Base-by-base conservation (phyloP, 2,888 invertebrate genomes). In the Pteria penguin region DNA sequence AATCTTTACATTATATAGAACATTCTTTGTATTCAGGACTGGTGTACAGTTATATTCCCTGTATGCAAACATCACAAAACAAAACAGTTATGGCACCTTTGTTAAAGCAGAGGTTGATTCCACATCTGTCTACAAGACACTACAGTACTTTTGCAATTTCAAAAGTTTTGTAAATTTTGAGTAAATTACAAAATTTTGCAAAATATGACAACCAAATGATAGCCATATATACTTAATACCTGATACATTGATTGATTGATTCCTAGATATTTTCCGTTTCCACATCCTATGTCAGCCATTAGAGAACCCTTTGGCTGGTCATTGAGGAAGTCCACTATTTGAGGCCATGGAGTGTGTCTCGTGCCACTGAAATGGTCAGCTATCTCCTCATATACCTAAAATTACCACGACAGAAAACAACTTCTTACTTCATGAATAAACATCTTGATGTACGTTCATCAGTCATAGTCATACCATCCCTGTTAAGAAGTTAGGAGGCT, bases 251-350 rank as follows among this genome's bases (percentile, higher is more conserved):
- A 93, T 45, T 91, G 87, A 81, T 95, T 94, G 1, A 93, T 89
- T 68, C 94, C 94, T 72, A 99, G 94, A 92, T 99, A 99, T 94
- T 99, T 99, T 55, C 99, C 99, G 93, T 99, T 99, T 11, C 99
- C 99, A 92, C 98, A 98, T 4, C 99, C 99, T 52, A 98, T 94
- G 92, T 99, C 99, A 36, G 88, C 88, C 18, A 99, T 90, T 11
- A 97, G 90, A 0, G 96, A 94, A 0, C 96, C 96, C 0, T 91
- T 75, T 0, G 94, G 91, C 80, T 97, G 94, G 4, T 76, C 31
- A 32, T 82, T 72, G n/a, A 92, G 73, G 93, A 99, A 99, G 82
- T 95, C 93, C 0, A 94, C 93, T 0, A 99, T 97, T 82, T 95
- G 95, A 0, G 98, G 98, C 99, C 99, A 99, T 24, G 96, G 96